phyloP scores from a whole-genome alignment of 2,113 vertebrate species.

The Pitta sordida region DNA sequence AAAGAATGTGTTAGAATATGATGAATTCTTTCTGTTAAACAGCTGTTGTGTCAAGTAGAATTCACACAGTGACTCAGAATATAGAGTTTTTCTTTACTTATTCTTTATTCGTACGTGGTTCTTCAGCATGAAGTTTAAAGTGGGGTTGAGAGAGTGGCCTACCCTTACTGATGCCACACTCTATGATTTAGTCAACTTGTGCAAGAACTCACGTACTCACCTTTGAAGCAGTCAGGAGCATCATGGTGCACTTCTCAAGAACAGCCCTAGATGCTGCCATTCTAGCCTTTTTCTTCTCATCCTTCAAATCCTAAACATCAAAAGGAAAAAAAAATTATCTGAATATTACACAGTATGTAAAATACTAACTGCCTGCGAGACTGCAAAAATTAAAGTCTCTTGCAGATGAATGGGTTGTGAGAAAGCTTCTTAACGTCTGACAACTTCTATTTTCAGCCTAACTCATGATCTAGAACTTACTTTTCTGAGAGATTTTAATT shows the following conservation, averaged over 20 bases:
- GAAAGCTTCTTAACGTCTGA: not conserved
- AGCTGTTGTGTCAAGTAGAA: not conserved
- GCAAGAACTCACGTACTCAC: constrained; percentile 42
- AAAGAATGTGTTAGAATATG: not conserved
- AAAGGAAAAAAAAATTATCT: not conserved
- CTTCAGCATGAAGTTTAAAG: not conserved
- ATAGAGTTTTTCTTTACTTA: not conserved
- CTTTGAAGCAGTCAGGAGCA: constrained; percentile 98
- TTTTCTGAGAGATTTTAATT: not conserved
- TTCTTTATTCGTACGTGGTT: not conserved
- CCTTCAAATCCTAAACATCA: constrained; percentile 88
- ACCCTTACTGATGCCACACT: not conserved
- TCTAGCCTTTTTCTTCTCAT: constrained; percentile 96
- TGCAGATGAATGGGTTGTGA: not conserved
- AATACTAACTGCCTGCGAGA: not conserved
- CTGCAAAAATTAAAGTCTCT: not conserved
- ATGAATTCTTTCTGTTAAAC: not conserved
- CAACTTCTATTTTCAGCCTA: constrained; percentile 12
- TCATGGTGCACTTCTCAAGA: constrained; percentile 99
- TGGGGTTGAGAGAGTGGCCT: not conserved
- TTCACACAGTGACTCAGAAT: not conserved
- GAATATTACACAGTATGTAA: not conserved
- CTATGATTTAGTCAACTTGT: not conserved
- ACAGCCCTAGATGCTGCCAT: constrained; percentile 96
- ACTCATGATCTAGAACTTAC: not conserved